Conservation (phyloP, 2,797 vertebrate species). For the Acestrorhynchus altus region DNA sequence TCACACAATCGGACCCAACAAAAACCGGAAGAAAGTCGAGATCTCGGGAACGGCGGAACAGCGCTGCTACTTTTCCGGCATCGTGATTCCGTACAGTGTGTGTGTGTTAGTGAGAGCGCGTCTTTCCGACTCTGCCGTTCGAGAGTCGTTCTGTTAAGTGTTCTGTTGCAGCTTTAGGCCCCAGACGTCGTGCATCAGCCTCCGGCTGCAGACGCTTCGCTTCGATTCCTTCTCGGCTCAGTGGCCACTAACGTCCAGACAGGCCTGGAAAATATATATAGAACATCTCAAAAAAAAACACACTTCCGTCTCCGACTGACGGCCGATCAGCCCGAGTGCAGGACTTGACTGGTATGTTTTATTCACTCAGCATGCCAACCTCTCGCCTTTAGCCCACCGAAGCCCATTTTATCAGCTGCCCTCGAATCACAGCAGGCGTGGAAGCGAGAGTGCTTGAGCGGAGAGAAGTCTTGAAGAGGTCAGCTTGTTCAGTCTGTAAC, state of each 20-base stretch:
- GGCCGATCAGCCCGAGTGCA: background rate
- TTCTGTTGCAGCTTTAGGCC: too few relatives aligned
- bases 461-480: constrained; percentile 6
- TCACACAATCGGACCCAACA: too few relatives aligned
- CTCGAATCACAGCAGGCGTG: constrained; percentile 1
- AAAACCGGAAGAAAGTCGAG: too few relatives aligned
- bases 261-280: background rate
- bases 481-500: constrained; percentile 36
- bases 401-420: background rate
- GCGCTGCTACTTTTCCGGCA: too few relatives aligned
- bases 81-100: too few relatives aligned
- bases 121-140: too few relatives aligned
- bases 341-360: background rate
- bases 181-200: too few relatives aligned
- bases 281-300: background rate
- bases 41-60: too few relatives aligned
- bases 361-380: constrained; percentile 5
- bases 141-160: too few relatives aligned
- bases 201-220: too few relatives aligned
- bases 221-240: background rate
- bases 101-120: too few relatives aligned
- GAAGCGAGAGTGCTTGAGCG: background rate
- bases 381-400: background rate
- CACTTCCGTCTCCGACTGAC: constrained; percentile 25
- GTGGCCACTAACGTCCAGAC: constrained; percentile 3